Percentiles rank a stretch among this genome's conserved stretches.
Conservation (phyloP, 37 sponge, comb jelly and placozoan genomes). For the Oscarella lobularis region DNA sequence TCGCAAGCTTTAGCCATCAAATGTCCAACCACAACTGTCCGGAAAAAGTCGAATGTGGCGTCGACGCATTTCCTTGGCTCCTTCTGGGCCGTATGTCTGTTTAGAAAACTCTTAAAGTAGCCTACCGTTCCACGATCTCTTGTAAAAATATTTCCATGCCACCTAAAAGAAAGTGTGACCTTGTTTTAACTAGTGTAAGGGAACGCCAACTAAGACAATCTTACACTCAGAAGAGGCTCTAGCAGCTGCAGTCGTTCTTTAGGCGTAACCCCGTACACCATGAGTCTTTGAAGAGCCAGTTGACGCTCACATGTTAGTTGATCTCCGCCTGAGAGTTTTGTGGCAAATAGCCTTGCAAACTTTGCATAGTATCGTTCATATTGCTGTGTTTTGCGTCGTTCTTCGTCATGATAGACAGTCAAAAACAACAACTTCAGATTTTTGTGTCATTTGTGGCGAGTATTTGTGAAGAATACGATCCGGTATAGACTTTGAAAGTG, state of each 20-base stretch:
- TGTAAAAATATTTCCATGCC: too few species aligned
- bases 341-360: slow-evolving; percentile 12
- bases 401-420: slow-evolving; percentile 23
- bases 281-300: slow-evolving; percentile 5
- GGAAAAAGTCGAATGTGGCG: slow-evolving; percentile 17
- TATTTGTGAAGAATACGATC: slow-evolving; percentile 11
- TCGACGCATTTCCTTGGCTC: slow-evolving; percentile 16
- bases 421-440: slow-evolving; percentile 18
- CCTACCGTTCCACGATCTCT: slow-evolving; percentile 29
- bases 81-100: neutral
- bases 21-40: slow-evolving; percentile 19
- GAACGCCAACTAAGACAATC: slow-evolving; percentile 16
- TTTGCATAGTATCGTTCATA: slow-evolving; percentile 19
- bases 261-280: slow-evolving; percentile 4
- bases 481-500: neutral
- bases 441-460: slow-evolving; percentile 12
- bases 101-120: slow-evolving; percentile 7
- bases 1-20: too few species aligned
- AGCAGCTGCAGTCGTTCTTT: slow-evolving; percentile 8
- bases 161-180: too few species aligned
- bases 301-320: slow-evolving; percentile 2
- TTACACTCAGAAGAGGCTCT: slow-evolving; percentile 15
- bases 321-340: neutral
- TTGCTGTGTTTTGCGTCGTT: slow-evolving; percentile 14
- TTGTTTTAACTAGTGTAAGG: slow-evolving; percentile 4